A percentile compares a stretch with the other conserved stretches of the same genome.
Conservation (phyloP, 2,888 invertebrate species). For the Glyphotaelius pellucidus region DNA sequence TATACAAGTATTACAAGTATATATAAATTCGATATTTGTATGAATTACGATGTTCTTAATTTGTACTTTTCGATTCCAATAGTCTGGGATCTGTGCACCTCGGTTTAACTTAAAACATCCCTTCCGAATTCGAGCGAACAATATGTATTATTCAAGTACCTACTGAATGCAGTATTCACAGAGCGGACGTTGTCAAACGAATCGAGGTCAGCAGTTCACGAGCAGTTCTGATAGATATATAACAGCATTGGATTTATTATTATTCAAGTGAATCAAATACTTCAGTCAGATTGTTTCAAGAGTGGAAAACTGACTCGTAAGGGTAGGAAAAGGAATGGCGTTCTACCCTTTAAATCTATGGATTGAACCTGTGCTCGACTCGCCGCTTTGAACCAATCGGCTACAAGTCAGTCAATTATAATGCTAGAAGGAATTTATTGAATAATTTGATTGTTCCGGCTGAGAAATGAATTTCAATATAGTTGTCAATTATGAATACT, state of each 20-base stretch:
- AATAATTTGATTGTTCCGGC: not conserved
- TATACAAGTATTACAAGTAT: too few relatives aligned
- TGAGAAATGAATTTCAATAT: not conserved
- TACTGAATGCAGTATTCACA: not conserved
- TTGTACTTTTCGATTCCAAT: not conserved
- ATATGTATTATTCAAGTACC: not conserved
- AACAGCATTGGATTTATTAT: not conserved
- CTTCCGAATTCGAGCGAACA: not conserved
- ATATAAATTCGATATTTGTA: too few relatives aligned
- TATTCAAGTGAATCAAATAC: not conserved
- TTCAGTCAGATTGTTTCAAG: not conserved
- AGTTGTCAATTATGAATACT: too few relatives aligned
- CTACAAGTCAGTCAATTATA: not conserved
- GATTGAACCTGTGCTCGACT: not conserved
- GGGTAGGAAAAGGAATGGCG: not conserved
- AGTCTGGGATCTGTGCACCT: too few relatives aligned
- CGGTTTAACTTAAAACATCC: too few relatives aligned
- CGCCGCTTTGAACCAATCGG: not conserved
- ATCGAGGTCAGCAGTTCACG: not conserved
- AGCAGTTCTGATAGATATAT: not conserved
- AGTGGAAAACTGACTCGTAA: not conserved
- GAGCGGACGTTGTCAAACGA: not conserved
- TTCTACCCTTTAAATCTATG: not conserved
- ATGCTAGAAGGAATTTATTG: too few relatives aligned
- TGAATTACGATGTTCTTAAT: not conserved